Percentiles rank a stretch among this genome's conserved stretches.
These are phyloP conservation scores for Microcebus murinus DNA, from an alignment of 2,113 vertebrate genomes.

Conservation along the genomic window DNA sequence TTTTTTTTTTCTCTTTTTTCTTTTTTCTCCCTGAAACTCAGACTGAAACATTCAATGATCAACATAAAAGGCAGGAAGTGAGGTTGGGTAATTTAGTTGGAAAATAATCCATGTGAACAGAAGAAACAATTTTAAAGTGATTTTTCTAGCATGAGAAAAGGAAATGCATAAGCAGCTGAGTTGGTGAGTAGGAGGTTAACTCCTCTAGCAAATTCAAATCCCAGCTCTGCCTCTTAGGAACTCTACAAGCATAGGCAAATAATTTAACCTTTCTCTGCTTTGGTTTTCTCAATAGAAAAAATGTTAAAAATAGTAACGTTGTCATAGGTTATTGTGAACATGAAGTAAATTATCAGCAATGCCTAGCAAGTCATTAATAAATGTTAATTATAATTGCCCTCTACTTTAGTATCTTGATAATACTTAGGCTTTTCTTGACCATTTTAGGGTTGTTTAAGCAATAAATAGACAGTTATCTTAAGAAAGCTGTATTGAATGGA, in stretches of 20 bases:
- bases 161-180: not conserved
- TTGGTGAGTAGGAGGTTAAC: not conserved
- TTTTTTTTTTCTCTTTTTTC: not conserved
- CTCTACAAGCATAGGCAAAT: not conserved
- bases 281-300: not conserved
- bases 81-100: not conserved
- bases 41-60: not conserved
- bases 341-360: conserved; percentile 17
- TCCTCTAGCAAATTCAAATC: not conserved
- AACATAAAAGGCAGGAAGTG: not conserved
- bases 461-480: not conserved
- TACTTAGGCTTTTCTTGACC: not conserved
- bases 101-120: not conserved
- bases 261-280: not conserved
- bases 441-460: not conserved
- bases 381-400: not conserved
- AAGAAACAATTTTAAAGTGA: not conserved
- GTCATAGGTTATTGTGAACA: not conserved
- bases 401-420: not conserved
- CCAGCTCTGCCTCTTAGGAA: not conserved
- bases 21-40: not conserved
- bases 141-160: not conserved
- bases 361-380: not conserved
- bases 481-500: not conserved
- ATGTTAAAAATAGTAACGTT: not conserved